Evolutionary conservation across 2,797 vertebrate genomes (phyloP).

Genomic region (Lepus townsendii): DNA sequence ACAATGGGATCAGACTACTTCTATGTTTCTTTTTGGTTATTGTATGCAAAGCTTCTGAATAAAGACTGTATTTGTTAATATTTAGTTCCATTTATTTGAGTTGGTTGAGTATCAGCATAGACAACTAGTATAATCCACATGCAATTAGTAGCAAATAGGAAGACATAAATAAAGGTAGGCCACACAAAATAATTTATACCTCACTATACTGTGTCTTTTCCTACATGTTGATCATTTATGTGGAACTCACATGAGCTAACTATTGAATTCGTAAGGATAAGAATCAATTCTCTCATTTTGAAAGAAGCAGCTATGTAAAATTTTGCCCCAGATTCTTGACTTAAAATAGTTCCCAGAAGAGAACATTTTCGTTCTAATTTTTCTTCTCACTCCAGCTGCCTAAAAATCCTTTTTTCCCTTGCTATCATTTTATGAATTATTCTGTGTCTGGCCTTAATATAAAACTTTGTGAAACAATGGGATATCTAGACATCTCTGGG

Average conservation of each 20-base stretch:
- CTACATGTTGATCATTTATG: constrained; percentile 64
- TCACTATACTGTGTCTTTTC: not conserved
- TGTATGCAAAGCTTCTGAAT: not conserved
- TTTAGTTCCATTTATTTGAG: constrained; percentile 24
- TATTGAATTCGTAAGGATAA: constrained; percentile 75
- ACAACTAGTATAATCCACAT: constrained; percentile 1
- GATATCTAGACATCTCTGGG: constrained; percentile 39
- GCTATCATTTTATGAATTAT: constrained; percentile 83
- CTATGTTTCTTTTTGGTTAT: constrained; percentile 19
- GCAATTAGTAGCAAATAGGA: constrained; percentile 38
- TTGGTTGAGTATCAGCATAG: not conserved
- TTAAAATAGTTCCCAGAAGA: constrained; percentile 83
- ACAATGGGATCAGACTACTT: not conserved
- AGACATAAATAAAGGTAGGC: constrained; percentile 62
- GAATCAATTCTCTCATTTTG: constrained; percentile 82
- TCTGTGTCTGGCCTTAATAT: constrained; percentile 78
- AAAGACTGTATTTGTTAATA: constrained; percentile 1
- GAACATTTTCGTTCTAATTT: constrained; percentile 84
- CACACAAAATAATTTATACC: constrained; percentile 42
- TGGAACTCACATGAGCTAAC: constrained; percentile 67
- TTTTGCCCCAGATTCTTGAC: constrained; percentile 83
- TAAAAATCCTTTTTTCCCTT: constrained; percentile 74
- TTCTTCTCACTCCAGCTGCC: constrained; percentile 80
- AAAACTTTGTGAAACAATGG: constrained; percentile 73
- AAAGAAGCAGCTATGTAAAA: constrained; percentile 78